These are phyloP conservation scores for Cydia splendana DNA, from an alignment of 1,140 invertebrate species.

Conservation along the genomic window DNA sequence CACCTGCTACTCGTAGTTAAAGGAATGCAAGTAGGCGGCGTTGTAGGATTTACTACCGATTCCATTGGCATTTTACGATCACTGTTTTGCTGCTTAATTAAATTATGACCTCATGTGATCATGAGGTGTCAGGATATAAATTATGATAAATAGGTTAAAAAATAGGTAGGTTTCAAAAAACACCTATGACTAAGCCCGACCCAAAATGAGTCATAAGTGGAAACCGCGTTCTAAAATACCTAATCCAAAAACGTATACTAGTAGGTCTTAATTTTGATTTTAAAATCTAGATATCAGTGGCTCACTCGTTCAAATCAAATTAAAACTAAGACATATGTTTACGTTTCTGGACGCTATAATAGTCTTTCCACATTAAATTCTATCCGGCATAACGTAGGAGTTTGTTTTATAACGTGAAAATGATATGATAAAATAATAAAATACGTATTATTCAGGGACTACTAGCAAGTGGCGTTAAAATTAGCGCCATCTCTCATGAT, in stretches of 20 bases:
- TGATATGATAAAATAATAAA: not conserved
- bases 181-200: not conserved
- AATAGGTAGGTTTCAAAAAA: not conserved
- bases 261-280: too few species aligned
- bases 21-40: not conserved
- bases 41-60: conserved; percentile 15
- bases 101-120: not conserved
- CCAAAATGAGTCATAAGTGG: not conserved
- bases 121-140: not conserved
- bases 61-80: not conserved
- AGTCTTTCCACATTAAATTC: too few species aligned
- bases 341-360: too few species aligned
- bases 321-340: too few species aligned
- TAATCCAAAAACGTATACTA: not conserved
- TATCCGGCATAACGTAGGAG: too few species aligned
- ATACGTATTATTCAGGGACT: too few species aligned
- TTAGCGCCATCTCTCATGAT: conserved; percentile 19
- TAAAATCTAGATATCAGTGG: too few species aligned
- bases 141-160: not conserved
- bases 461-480: not conserved
- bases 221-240: not conserved
- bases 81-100: not conserved
- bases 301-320: too few species aligned
- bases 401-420: too few species aligned
- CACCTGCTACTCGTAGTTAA: conserved; percentile 2